Base-by-base conservation (phyloP, 2,797 vertebrate genomes). In the Lates japonicus region DNA sequence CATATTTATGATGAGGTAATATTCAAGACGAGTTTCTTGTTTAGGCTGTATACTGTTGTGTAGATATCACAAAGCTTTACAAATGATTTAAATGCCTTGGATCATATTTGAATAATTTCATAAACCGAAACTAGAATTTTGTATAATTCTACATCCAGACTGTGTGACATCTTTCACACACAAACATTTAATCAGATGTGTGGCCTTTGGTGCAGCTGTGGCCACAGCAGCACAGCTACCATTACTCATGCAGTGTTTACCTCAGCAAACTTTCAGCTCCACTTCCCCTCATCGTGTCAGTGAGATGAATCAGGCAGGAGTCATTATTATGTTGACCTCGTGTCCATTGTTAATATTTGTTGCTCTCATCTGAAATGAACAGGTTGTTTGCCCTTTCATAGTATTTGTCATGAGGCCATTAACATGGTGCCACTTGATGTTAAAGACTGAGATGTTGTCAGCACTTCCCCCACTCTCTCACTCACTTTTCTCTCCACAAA, bases 161-260 rank as follows among this genome's bases (percentile, higher is more conserved):
- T 65, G 54, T 68, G 35, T 83, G 31, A 61, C 81, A 76, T 61
- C 11, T 62, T 74, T 70, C 25, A 70, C 74, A 80, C 62, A 87
- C 74, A 74, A 74, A 90, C 57, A 10, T 64, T 69, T 67, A 31
- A 59, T 86, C 22, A 81, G 88, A 88, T 80, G 29, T 67, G 44
- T 65, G 69, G 70, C 78, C 78, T 61, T 67, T 8, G 73, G 51
- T 69, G 64, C 70, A 84, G 67, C 78, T 78, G 60, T 70, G 74
- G 61, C 25, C 72, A 31, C 76, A 74, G 77, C 85, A 83, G 72
- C 63, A 57, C 37, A 61, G 62, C 81, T 54, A 67, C 77, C 70
- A 33, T 83, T 77, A 83, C 85, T 91, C 87, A 92, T 86, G 69
- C 77, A 55, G 35, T 84, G 61, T 74, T 87, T 76, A 89, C 83